Conservation (phyloP, 2,888 invertebrate genomes). For the Linnaemya vulpina region DNA sequence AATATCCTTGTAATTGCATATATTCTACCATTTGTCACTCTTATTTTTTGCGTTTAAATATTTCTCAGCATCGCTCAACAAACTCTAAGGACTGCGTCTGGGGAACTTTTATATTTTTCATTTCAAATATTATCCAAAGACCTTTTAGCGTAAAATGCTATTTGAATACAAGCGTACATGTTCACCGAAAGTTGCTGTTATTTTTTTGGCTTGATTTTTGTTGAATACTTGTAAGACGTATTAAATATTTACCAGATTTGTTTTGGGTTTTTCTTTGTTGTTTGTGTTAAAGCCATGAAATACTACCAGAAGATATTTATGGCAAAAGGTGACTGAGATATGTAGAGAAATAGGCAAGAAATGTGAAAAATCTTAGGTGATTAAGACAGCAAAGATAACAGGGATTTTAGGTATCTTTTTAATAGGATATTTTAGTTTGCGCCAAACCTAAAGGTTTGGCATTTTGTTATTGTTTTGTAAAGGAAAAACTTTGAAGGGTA, state of each 20-base stretch:
- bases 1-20: constrained; percentile 51
- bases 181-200: not conserved
- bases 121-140: constrained; percentile 44
- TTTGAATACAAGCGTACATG: not conserved
- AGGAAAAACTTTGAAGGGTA: not conserved
- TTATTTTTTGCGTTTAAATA: constrained; percentile 2
- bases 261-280: not conserved
- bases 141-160: not conserved
- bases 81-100: constrained; percentile 1
- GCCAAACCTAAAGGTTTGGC: constrained; percentile 33
- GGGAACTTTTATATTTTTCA: constrained; percentile 35
- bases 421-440: constrained; percentile 40
- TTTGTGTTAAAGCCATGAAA: not conserved
- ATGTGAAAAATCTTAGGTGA: constrained; percentile 44
- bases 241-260: constrained; percentile 40
- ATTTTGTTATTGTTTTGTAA: constrained; percentile 12
- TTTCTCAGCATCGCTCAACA: not conserved
- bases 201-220: constrained; percentile 10
- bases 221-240: not conserved
- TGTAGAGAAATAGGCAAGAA: not conserved
- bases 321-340: not conserved
- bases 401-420: constrained; percentile 39
- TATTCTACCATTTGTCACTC: constrained; percentile 12
- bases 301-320: not conserved
- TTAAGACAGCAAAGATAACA: constrained; percentile 40